Evolutionary conservation across 2,113 vertebrate species (phyloP), one percentile per base, ranked within the genome.

Genomic region (Eonycteris spelaea): DNA sequence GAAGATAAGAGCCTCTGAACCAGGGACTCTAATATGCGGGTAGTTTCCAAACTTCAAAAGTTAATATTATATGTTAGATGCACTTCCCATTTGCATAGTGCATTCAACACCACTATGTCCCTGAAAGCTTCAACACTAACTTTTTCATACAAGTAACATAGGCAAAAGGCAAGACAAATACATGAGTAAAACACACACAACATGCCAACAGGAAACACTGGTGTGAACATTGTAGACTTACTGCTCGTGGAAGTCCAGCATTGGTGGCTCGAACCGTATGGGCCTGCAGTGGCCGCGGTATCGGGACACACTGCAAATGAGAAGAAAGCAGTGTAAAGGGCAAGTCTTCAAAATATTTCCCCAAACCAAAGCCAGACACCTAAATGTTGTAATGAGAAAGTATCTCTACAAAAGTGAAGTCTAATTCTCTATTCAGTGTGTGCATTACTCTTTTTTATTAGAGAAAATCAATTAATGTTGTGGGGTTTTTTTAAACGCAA

Each of bases 181-280:
- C 33, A 79, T 12, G 11, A 75, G 48, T 43, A 87, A 94, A 87
- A 70, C 19, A 68, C 2, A 92, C 10, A 1, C 35, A 92, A 77
- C 5, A 84, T 12, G 57, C 79, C 43, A 88, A 75, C 73, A 40
- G 28, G n/a, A 83, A 94, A 96, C 94, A 2, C 59, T 0, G 94
- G 59, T 45, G 4, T 19, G 24, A 91, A 97, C 94, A 24, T 48
- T 55, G 93, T 94, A 70, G 95, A 99, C 99, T 99, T 98, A 99
- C 99, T 99, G 99, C 98, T 99, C 99, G 88, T 99, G 99, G 98
- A 99, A 99, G 98, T 99, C 99, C 99, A 99, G 98, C 99, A 99
- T 99, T 83, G 99, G 99, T 96, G 99, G 99, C 98, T 99, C 99
- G 98, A 99, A 99, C 90, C 99, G 98, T 98, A 99, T 99, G 92